Percentiles rank a stretch among this genome's conserved stretches.
Evolutionary conservation across 2,113 vertebrate species (phyloP).

Genomic region (Semnopithecus entellus): DNA sequence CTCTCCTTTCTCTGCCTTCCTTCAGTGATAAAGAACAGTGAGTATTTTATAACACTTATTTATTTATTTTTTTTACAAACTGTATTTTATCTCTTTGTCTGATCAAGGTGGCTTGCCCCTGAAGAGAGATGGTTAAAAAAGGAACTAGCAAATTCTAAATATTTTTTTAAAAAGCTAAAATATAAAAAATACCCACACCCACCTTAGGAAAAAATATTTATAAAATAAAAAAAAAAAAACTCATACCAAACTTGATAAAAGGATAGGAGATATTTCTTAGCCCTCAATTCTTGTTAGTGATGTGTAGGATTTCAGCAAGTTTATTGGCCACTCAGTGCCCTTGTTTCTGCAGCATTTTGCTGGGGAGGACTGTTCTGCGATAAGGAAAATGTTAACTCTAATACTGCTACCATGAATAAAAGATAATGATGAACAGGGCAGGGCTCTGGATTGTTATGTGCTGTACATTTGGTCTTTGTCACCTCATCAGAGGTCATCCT

Average conservation of each 20-base stretch:
- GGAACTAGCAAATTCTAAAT: neutral
- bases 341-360: neutral
- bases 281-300: neutral
- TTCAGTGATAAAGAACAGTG: conserved; percentile 94
- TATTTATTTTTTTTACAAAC: neutral
- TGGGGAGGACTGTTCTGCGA: neutral
- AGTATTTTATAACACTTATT: conserved; percentile 83
- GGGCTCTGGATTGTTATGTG: neutral
- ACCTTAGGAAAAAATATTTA: neutral
- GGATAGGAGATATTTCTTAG: neutral
- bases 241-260: neutral
- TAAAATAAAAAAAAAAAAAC: neutral
- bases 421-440: neutral
- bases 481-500: neutral
- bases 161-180: neutral
- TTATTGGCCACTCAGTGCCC: neutral
- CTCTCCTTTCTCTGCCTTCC: conserved; percentile 71
- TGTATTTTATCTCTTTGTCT: conserved; percentile 9
- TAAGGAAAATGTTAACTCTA: neutral
- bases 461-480: neutral
- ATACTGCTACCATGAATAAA: too few relatives aligned
- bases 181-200: neutral
- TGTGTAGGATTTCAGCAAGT: neutral
- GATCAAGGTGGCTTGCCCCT: neutral
- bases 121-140: neutral